Evolutionary conservation across 2,113 vertebrate species (phyloP), one percentile per base, ranked within the genome.

Genomic region (Rhagologus leucostigma): DNA sequence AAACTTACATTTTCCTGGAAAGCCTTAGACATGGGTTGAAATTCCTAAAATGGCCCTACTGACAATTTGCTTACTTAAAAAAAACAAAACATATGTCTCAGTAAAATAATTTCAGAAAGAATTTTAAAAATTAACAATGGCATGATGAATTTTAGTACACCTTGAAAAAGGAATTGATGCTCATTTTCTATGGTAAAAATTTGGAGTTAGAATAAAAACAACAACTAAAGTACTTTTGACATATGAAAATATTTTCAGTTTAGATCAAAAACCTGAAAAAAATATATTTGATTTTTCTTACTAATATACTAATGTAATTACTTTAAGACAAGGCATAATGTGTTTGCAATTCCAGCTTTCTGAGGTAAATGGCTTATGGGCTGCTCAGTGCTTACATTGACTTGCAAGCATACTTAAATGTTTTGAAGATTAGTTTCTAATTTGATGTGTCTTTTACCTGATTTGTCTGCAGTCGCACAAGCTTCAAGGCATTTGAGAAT

Each of bases 391-490:
- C 57, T 93, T 93, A 86, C 1, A 0, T 57, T 93, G 60, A 65
- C 68, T 73, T 94, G 56, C 44, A 89, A 85, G 57, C 81, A 68
- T 64, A 39, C 85, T 96, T 95, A 92, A 92, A 89, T 89, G 46
- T 95, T 97, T 78, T 83, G 70, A 78, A 92, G 87, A 90, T 96
- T 95, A 93, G 92, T 83, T 94, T 81, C 79, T 95, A 97, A 95
- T 93, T 75, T 89, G 59, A 67, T 89, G 30, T 84, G 77, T 64
- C 60, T 75, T 17, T 94, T 94, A 79, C 92, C 39, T 91, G 82
- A 80, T 97, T 96, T 89, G 65, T 94, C 65, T 82, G 57, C 67
- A 93, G 76, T 65, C 26, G 44, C 42, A 63, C 37, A 81, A 73
- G 41, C 69, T 91, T 88, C 70, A 63, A 80, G 60, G 60, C 81